These are phyloP conservation scores for Arge pagana DNA, from an alignment of 2,888 invertebrate species.

Conservation along the genomic window DNA sequence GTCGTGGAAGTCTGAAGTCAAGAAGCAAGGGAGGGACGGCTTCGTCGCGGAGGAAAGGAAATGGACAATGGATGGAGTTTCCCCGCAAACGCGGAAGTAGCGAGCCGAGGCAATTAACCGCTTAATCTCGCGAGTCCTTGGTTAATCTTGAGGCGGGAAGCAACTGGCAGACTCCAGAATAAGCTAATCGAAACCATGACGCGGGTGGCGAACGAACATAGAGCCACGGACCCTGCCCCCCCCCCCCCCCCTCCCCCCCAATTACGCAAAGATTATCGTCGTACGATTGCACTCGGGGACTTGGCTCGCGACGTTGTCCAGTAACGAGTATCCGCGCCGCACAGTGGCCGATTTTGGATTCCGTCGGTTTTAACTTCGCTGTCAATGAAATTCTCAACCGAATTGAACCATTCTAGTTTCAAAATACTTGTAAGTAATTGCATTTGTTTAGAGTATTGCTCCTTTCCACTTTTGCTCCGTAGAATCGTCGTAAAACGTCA, in stretches of 20 bases:
- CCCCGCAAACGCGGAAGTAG: slow-evolving; percentile 17
- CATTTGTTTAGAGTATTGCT: neutral
- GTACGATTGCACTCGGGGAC: slow-evolving; percentile 14
- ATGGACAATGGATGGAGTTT: no score
- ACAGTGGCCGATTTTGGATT: no score
- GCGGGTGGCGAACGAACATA: no score
- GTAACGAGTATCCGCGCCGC: no score
- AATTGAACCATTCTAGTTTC: no score
- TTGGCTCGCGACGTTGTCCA: neutral
- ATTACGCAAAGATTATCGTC: slow-evolving; percentile 48
- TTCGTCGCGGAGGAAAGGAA: neutral
- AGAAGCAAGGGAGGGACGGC: neutral
- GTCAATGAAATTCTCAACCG: no score
- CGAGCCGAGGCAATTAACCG: slow-evolving; percentile 45
- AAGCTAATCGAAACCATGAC: no score
- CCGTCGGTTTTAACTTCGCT: no score
- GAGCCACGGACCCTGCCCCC: slow-evolving; percentile 13
- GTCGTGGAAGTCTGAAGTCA: neutral
- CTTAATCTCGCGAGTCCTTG: slow-evolving; percentile 45
- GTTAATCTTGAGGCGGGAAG: slow-evolving; percentile 31
- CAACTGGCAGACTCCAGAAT: slow-evolving; percentile 12
- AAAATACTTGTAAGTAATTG: no score
- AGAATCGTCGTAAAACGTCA: no score
- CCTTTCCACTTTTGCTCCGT: neutral
- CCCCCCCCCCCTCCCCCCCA: slow-evolving; percentile 38